phyloP scores from a whole-genome alignment of 2,888 invertebrate species.

The Coenonympha arcania region DNA sequence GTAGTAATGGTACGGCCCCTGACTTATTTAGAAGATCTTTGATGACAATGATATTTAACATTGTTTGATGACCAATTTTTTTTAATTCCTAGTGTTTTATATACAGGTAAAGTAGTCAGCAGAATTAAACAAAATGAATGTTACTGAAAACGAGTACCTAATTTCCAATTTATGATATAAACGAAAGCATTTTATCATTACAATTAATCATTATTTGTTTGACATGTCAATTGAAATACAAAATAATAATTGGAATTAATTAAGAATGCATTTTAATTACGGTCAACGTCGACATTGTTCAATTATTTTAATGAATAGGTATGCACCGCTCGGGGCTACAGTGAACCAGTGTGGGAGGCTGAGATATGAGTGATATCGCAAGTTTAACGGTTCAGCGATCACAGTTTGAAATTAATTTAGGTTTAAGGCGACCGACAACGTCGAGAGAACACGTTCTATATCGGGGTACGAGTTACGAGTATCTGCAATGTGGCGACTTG shows the following conservation, averaged over 20 bases:
- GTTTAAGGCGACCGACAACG: constrained; percentile 40
- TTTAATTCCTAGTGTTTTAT: too few relatives aligned
- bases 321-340: not conserved
- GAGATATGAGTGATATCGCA: constrained; percentile 62
- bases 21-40: too few relatives aligned
- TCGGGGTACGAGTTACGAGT: too few relatives aligned
- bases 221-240: constrained; percentile 13
- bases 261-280: constrained; percentile 11
- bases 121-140: too few relatives aligned
- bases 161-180: constrained; percentile 1
- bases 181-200: constrained; percentile 12
- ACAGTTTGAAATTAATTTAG: constrained; percentile 66
- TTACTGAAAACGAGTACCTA: not conserved
- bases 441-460: constrained; percentile 30
- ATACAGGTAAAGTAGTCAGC: too few relatives aligned
- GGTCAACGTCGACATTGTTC: constrained; percentile 7
- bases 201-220: constrained; percentile 10
- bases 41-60: too few relatives aligned
- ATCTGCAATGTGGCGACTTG: constrained; percentile 42
- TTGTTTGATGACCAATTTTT: too few relatives aligned
- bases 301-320: constrained; percentile 1
- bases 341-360: constrained; percentile 22
- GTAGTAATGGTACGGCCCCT: too few relatives aligned
- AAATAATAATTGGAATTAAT: constrained; percentile 14
- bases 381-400: constrained; percentile 55